Evolutionary conservation across 2,113 vertebrate genomes (phyloP).

Genomic region (Perccottus glenii): DNA sequence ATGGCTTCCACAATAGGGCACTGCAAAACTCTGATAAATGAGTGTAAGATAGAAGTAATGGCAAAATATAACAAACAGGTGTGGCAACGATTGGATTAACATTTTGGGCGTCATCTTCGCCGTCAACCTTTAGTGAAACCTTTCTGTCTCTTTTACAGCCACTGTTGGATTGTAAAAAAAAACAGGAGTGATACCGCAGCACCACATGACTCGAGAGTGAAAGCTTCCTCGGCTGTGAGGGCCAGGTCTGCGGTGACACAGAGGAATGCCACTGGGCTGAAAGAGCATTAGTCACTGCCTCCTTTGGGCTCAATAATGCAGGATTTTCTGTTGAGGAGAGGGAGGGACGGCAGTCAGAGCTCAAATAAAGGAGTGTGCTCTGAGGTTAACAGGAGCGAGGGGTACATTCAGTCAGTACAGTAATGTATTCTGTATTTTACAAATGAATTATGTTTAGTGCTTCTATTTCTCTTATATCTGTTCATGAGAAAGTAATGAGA

Average conservation of each 20-base stretch:
- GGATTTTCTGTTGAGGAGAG: slow-evolving; percentile 18
- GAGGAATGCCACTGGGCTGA: slow-evolving; percentile 51
- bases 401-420: slow-evolving; percentile 14
- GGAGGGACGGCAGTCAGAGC: slow-evolving; percentile 34
- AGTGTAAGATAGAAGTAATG: too few species aligned
- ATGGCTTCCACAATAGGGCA: too few species aligned
- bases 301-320: slow-evolving; percentile 36
- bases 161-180: not conserved
- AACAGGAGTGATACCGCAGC: not conserved
- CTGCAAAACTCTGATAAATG: too few species aligned
- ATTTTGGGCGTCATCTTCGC: too few species aligned
- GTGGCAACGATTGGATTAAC: too few species aligned
- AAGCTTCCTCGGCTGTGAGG: slow-evolving; percentile 17
- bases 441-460: too few species aligned
- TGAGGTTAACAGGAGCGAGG: not conserved
- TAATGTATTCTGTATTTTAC: not conserved
- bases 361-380: slow-evolving; percentile 27
- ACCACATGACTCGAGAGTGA: slow-evolving; percentile 14
- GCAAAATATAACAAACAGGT: too few species aligned
- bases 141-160: too few species aligned
- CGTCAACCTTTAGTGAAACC: too few species aligned
- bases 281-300: slow-evolving; percentile 53
- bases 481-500: too few species aligned
- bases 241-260: slow-evolving; percentile 32
- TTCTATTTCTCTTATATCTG: too few species aligned